Base-by-base conservation (phyloP, 2,113 vertebrate genomes). In the Sphaerodactylus townsendi region DNA sequence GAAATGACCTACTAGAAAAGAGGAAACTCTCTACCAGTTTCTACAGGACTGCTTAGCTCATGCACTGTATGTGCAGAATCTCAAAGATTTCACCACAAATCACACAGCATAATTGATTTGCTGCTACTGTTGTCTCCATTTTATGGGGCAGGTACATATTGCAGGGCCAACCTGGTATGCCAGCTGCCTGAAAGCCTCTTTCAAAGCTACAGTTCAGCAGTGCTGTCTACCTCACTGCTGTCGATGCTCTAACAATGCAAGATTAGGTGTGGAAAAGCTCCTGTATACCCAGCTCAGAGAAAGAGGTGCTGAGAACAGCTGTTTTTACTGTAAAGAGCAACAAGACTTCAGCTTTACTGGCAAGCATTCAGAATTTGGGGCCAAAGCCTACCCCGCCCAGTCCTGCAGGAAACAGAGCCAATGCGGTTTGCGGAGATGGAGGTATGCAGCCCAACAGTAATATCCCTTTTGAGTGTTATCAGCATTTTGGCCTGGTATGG, bases 241-340 rank as follows among this genome's bases (percentile, higher is more conserved):
- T 88, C 94, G 92, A 93, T 93, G 92, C 94, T 86, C 75, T 85
- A 80, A 82, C 53, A 44, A 85, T 92, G 93, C 90, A 92, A 86
- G 87, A 70, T 88, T 87, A 87, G 91, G 83, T 77, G 87, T 53
- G 69, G 81, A 62, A 50, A 87, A 91, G 69, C 85, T 66, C 5
- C 89, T 92, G 89, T 71, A 86, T 90, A 83, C 66, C 86, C 75
- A 70, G 80, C 90, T 92, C 83, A 83, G 79, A 89, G 53, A 89
- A 88, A 91, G 89, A 90, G 84, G 71, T 59, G 88, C 91, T 87
- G 90, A 92, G 90, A 94, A 93, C 92, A 94, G 92, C 91, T 90
- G 94, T 91, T 93, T 62, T 89, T 91, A 92, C 89, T 93, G 89
- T 94, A 94, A 94, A 94, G 87, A 93, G 86, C 90, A 93, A 90